Conservation (phyloP, 2,797 vertebrate species). For the Potorous gilbertii region DNA sequence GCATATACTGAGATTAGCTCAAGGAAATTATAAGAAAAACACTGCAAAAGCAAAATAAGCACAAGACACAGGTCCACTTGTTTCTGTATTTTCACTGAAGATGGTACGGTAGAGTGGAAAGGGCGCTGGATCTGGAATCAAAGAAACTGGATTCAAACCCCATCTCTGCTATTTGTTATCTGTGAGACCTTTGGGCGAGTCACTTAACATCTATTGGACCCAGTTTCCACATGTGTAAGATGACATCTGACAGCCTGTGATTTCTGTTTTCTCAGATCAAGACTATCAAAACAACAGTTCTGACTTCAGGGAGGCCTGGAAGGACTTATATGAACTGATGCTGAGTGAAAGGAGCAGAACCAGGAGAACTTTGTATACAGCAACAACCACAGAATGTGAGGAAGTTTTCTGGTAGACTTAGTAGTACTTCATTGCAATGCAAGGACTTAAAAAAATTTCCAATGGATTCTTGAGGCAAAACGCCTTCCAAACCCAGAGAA, state of each 20-base stretch:
- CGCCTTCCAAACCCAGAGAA: too few species aligned
- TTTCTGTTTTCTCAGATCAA: slow-evolving; percentile 15
- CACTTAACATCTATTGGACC: background rate
- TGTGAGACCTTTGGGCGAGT: background rate
- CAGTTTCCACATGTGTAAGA: background rate
- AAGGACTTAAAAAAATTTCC: too few species aligned
- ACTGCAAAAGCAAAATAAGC: slow-evolving; percentile 29
- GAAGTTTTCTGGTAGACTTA: too few species aligned
- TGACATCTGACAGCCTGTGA: background rate
- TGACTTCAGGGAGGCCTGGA: too few species aligned
- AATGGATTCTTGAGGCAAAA: too few species aligned
- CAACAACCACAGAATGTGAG: too few species aligned
- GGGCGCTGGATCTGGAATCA: background rate
- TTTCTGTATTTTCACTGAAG: background rate
- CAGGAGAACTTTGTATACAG: too few species aligned
- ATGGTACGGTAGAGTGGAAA: background rate
- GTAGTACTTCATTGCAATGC: too few species aligned
- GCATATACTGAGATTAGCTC: background rate
- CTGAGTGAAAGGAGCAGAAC: too few species aligned
- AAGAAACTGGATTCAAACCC: background rate
- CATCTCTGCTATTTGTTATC: background rate
- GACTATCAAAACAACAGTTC: slow-evolving; percentile 19
- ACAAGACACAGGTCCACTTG: background rate
- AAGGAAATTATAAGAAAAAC: slow-evolving; percentile 43
- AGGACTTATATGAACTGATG: too few species aligned